These are phyloP conservation scores for Herpailurus yagouaroundi DNA, from an alignment of 2,113 vertebrate species.

Conservation along the genomic window DNA sequence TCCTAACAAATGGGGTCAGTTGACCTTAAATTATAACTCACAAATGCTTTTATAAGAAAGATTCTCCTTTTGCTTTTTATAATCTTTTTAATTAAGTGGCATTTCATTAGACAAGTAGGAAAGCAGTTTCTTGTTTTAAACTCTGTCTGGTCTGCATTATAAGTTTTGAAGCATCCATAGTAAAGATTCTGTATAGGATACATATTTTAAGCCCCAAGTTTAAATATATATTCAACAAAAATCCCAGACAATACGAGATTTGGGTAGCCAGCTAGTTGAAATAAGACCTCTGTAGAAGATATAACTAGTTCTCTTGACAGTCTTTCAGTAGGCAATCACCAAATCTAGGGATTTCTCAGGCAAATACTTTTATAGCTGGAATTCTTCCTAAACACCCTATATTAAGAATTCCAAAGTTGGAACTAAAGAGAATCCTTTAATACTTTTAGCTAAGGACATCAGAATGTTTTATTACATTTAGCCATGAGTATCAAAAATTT, in stretches of 20 bases:
- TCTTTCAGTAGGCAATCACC: neutral
- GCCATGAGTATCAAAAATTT: conserved; percentile 3
- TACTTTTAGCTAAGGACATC: neutral
- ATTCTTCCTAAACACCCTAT: conserved; percentile 10
- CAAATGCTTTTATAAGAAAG: conserved; percentile 21
- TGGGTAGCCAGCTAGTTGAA: neutral
- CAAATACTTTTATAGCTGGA: conserved; percentile 11
- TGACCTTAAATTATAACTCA: conserved; percentile 50
- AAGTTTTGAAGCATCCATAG: neutral
- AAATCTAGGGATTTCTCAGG: neutral
- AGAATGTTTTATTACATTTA: conserved; percentile 21
- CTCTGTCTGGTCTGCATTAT: neutral
- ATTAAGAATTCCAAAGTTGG: conserved; percentile 30
- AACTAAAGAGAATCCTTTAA: neutral
- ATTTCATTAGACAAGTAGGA: conserved; percentile 56
- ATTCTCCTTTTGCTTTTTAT: neutral
- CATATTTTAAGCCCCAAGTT: neutral
- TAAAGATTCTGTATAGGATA: neutral
- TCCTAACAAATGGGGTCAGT: neutral
- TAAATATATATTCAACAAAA: conserved; percentile 37
- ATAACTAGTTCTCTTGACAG: neutral
- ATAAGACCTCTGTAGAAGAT: neutral
- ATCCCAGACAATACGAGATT: neutral
- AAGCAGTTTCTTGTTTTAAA: conserved; percentile 28
- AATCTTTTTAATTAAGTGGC: conserved; percentile 1